Evolutionary conservation across 2,888 invertebrate species (phyloP).

Genomic region (Geotrupes spiniger): DNA sequence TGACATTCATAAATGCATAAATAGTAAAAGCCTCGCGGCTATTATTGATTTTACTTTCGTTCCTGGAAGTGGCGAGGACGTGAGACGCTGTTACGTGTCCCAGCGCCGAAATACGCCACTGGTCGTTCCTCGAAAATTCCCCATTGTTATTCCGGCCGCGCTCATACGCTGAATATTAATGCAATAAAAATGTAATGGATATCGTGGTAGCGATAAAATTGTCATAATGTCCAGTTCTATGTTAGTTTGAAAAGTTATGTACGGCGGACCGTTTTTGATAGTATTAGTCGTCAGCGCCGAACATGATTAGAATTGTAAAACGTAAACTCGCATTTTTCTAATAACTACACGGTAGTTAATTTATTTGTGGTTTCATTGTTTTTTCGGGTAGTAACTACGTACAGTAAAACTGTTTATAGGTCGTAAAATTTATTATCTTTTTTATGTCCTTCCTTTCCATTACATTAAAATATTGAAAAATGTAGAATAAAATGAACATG

Average conservation of each 20-base stretch:
- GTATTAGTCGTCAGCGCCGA: conserved; percentile 6
- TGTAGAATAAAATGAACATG: no score
- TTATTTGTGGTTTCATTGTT: no score
- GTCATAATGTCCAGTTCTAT: conserved; percentile 15
- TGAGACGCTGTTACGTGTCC: conserved; percentile 6
- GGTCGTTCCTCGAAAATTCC: conserved; percentile 2
- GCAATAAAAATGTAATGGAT: conserved; percentile 1
- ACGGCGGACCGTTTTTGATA: conserved; percentile 8
- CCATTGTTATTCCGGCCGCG: background rate
- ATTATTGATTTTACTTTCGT: conserved; percentile 19
- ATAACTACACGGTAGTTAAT: no score
- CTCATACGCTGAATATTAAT: conserved; percentile 3
- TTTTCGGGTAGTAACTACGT: background rate
- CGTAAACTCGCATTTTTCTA: background rate
- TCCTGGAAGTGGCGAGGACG: conserved; percentile 12
- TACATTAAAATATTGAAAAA: conserved; percentile 1
- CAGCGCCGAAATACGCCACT: conserved; percentile 7
- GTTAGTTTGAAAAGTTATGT: conserved; percentile 12
- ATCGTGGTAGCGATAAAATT: conserved; percentile 8
- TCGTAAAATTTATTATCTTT: conserved; percentile 2
- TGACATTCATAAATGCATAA: conserved; percentile 6
- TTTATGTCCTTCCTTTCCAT: conserved; percentile 4
- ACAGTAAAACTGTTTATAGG: background rate
- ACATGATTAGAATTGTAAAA: conserved; percentile 1
- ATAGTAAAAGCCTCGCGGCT: background rate